phyloP scores from a whole-genome alignment of 2,888 invertebrate species.

The Junonia oenone region DNA sequence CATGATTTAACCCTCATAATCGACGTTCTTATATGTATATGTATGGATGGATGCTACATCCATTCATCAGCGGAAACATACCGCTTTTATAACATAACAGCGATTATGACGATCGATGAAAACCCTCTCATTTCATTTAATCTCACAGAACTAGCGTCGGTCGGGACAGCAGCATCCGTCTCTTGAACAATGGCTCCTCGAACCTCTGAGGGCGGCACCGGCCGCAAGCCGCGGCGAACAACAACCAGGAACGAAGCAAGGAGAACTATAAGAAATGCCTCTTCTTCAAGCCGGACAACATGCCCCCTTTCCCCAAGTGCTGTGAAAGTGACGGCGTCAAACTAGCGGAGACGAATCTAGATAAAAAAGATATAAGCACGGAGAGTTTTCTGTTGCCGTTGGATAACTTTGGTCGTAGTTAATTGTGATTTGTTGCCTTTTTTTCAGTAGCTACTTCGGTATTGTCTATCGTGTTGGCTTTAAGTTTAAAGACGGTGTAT shows the following conservation, averaged over 20 bases:
- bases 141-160: slow-evolving; percentile 58
- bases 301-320: slow-evolving; percentile 64
- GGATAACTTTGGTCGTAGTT: slow-evolving; percentile 35
- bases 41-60: no score
- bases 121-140: background rate
- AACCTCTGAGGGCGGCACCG: slow-evolving; percentile 65
- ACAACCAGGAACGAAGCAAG: slow-evolving; percentile 53
- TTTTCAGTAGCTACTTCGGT: no score
- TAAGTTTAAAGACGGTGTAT: no score
- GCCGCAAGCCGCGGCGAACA: slow-evolving; percentile 48
- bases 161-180: slow-evolving; percentile 65
- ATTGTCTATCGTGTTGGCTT: no score
- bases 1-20: no score
- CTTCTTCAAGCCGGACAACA: slow-evolving; percentile 45
- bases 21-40: no score
- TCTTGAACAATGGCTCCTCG: slow-evolving; percentile 66
- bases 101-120: no score
- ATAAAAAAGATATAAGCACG: slow-evolving; percentile 51
- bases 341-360: slow-evolving; percentile 41
- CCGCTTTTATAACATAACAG: no score
- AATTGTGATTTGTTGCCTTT: background rate
- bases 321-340: slow-evolving; percentile 57
- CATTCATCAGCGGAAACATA: no score
- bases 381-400: slow-evolving; percentile 56
- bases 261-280: slow-evolving; percentile 59